Evolutionary conservation across 1,140 invertebrate species (phyloP).

Genomic region (Leptinotarsa texana): DNA sequence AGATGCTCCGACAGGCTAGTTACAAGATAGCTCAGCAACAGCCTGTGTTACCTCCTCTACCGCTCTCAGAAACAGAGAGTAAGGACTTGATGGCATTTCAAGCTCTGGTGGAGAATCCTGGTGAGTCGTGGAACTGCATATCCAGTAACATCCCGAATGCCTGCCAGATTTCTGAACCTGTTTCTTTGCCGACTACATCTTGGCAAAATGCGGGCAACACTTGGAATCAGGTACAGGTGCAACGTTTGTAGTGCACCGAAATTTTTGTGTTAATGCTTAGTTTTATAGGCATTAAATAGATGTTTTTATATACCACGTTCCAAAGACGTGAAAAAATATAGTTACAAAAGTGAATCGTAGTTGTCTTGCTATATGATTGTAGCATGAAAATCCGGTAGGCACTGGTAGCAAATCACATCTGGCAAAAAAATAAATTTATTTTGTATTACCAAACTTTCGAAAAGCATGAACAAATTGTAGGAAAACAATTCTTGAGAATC

Average conservation of each 20-base stretch:
- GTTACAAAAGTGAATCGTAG: too few relatives aligned
- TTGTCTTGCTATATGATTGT: too few relatives aligned
- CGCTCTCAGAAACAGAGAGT: conserved; percentile 62
- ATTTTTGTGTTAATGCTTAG: conserved; percentile 33
- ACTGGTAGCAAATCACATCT: too few relatives aligned
- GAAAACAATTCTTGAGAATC: too few relatives aligned
- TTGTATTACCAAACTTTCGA: too few relatives aligned
- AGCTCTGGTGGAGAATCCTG: conserved; percentile 53
- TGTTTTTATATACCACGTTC: background rate
- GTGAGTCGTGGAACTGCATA: conserved; percentile 63
- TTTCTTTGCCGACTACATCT: conserved; percentile 29
- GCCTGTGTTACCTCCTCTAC: conserved; percentile 63
- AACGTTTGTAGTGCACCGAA: conserved; percentile 43
- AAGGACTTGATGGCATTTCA: conserved; percentile 66
- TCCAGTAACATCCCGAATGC: conserved; percentile 55
- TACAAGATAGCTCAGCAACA: conserved; percentile 78
- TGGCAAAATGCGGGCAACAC: conserved; percentile 51
- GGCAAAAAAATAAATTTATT: too few relatives aligned
- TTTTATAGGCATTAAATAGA: conserved; percentile 33
- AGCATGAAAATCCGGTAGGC: too few relatives aligned
- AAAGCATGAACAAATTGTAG: too few relatives aligned
- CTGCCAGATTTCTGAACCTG: conserved; percentile 63
- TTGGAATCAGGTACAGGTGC: conserved; percentile 55
- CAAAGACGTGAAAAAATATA: too few relatives aligned
- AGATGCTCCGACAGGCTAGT: conserved; percentile 76